Evolutionary conservation across 2,888 invertebrate genomes (phyloP).

Genomic region (Agonopterix subpropinquella): DNA sequence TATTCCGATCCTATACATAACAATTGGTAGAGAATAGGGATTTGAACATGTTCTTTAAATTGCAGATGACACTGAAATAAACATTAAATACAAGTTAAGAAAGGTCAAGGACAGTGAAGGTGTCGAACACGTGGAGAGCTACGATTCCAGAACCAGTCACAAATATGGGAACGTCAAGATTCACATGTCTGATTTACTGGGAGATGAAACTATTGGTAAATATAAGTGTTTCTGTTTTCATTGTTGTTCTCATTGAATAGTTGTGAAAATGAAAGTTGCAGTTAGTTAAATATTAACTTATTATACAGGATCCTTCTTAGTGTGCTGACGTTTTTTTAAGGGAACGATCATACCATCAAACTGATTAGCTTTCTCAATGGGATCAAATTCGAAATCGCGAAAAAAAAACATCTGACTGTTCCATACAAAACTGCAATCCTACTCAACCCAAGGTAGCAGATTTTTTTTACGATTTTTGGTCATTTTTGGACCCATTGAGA

Average conservation of each 20-base stretch:
- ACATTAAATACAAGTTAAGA: slow-evolving; percentile 15
- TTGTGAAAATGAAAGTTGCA: too few species aligned
- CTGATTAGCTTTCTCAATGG: too few species aligned
- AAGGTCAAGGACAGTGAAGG: slow-evolving; percentile 10
- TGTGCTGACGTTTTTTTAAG: too few species aligned
- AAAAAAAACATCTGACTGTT: too few species aligned
- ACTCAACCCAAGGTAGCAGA: too few species aligned
- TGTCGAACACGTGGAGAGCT: slow-evolving; percentile 13
- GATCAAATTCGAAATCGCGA: too few species aligned
- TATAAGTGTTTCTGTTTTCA: not conserved
- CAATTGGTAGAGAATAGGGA: not conserved
- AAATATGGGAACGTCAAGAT: slow-evolving; percentile 14
- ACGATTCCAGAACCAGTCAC: slow-evolving; percentile 14
- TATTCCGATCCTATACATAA: not conserved
- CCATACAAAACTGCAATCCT: too few species aligned
- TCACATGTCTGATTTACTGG: slow-evolving; percentile 15
- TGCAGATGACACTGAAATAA: slow-evolving; percentile 17
- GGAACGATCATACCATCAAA: too few species aligned
- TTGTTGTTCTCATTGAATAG: not conserved
- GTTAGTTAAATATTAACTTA: too few species aligned
- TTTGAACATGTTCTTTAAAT: not conserved
- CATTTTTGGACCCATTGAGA: too few species aligned
- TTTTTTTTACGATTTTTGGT: too few species aligned
- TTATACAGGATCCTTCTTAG: too few species aligned
- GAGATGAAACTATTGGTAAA: slow-evolving; percentile 13